These are phyloP conservation scores for Thalassoma bifasciatum DNA, from an alignment of 2,113 vertebrate species.

Conservation along the genomic window DNA sequence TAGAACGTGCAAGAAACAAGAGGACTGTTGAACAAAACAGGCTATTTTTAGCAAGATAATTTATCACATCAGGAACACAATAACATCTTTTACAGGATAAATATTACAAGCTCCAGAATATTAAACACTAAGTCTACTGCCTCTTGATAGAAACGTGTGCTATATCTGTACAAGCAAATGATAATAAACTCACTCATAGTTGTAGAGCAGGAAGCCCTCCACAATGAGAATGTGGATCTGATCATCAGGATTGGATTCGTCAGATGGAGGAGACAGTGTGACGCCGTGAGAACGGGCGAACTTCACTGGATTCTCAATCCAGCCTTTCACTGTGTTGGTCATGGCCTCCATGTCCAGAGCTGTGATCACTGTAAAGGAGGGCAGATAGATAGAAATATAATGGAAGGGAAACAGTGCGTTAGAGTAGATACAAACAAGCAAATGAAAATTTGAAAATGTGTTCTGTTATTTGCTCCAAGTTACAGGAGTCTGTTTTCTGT, in stretches of 20 bases:
- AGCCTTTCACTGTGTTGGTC: slow-evolving; percentile 84
- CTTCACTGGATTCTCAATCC: slow-evolving; percentile 86
- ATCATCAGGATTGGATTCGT: slow-evolving; percentile 61
- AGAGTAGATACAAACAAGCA: slow-evolving; percentile 9
- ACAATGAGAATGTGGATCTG: slow-evolving; percentile 85
- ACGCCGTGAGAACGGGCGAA: slow-evolving; percentile 86
- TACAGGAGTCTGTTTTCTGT: slow-evolving; percentile 3
- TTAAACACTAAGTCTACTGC: too few relatives aligned
- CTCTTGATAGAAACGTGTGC: too few relatives aligned
- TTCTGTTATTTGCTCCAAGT: not conserved
- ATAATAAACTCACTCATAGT: slow-evolving; percentile 76
- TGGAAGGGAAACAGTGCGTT: not conserved
- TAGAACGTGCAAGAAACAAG: not conserved
- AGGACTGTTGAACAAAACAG: not conserved
- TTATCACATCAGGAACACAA: too few relatives aligned
- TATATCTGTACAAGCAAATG: not conserved
- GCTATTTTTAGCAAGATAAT: too few relatives aligned
- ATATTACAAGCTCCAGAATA: too few relatives aligned
- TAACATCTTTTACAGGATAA: too few relatives aligned
- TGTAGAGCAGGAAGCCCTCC: slow-evolving; percentile 87
- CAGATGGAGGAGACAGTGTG: slow-evolving; percentile 47
- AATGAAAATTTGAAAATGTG: slow-evolving; percentile 11
- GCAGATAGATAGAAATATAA: not conserved
- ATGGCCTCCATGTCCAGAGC: slow-evolving; percentile 88
- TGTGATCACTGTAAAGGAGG: slow-evolving; percentile 80